Evolutionary conservation across 2,113 vertebrate genomes (phyloP).

Genomic region (Pseudorasbora parva): DNA sequence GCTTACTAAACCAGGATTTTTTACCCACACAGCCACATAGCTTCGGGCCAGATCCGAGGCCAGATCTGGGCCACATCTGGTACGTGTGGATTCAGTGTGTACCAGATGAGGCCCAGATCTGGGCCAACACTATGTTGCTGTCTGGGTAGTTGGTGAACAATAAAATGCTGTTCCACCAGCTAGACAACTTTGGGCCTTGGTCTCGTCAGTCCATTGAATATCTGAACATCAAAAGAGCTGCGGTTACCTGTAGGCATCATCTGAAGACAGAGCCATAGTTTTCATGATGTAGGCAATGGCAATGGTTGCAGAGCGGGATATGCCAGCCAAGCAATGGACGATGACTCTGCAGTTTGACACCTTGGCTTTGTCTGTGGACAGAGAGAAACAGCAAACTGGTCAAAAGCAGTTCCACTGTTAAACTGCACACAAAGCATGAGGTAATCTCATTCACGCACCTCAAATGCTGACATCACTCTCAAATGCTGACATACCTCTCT

Average conservation of each 20-base stretch:
- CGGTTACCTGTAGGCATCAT: conserved; percentile 94
- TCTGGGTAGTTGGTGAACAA: not conserved
- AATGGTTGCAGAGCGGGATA: conserved; percentile 95
- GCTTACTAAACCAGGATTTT: not conserved
- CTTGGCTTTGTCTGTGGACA: conserved; percentile 90
- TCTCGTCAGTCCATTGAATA: not conserved
- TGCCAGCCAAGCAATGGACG: conserved; percentile 95
- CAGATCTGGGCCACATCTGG: too few species aligned
- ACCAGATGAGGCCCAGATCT: too few species aligned
- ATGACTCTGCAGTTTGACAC: conserved; percentile 98
- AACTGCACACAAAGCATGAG: conserved; percentile 43
- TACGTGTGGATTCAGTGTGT: too few species aligned
- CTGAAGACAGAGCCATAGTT: conserved; percentile 96
- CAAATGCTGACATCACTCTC: conserved; percentile 49
- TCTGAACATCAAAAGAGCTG: not conserved
- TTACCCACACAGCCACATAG: too few species aligned
- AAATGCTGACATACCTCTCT: conserved; percentile 49
- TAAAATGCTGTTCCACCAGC: not conserved
- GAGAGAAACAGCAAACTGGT: conserved; percentile 20
- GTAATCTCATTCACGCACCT: conserved; percentile 35
- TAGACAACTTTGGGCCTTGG: not conserved
- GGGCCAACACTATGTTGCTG: too few species aligned
- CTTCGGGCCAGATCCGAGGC: too few species aligned
- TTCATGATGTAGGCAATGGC: conserved; percentile 99
- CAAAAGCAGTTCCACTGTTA: conserved; percentile 52